Evolutionary conservation across 2,888 invertebrate species (phyloP).

Genomic region (Rotaria macrura): DNA sequence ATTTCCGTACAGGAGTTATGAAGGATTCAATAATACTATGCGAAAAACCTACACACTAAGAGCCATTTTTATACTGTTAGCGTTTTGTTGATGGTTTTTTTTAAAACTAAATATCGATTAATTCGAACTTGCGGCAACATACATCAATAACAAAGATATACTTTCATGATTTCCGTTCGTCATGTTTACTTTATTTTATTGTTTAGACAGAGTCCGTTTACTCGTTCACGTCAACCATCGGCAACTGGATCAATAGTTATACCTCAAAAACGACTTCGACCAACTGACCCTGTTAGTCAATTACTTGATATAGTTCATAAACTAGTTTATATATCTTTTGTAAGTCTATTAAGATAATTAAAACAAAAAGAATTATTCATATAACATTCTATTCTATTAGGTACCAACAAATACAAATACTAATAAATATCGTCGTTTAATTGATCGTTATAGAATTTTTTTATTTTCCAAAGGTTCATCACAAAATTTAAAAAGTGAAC

Average conservation of each 20-base stretch:
- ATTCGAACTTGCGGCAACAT: too few species aligned
- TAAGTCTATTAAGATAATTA: background rate
- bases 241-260: background rate
- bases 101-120: too few species aligned
- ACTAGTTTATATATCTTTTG: background rate
- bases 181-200: background rate
- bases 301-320: constrained; percentile 13
- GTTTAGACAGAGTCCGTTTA: background rate
- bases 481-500: constrained; percentile 10
- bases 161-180: background rate
- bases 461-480: constrained; percentile 5
- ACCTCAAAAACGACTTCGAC: constrained; percentile 9
- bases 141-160: too few species aligned
- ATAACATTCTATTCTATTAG: background rate
- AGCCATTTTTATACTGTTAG: too few species aligned
- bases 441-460: background rate
- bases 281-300: constrained; percentile 9
- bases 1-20: too few species aligned
- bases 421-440: constrained; percentile 2
- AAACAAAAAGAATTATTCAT: background rate
- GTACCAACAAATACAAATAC: background rate
- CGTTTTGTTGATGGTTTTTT: too few species aligned
- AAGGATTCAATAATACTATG: too few species aligned
- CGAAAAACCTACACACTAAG: too few species aligned
- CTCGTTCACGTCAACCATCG: background rate